Base-by-base conservation (phyloP, 2,113 vertebrate genomes). In the Phyllostomus discolor region DNA sequence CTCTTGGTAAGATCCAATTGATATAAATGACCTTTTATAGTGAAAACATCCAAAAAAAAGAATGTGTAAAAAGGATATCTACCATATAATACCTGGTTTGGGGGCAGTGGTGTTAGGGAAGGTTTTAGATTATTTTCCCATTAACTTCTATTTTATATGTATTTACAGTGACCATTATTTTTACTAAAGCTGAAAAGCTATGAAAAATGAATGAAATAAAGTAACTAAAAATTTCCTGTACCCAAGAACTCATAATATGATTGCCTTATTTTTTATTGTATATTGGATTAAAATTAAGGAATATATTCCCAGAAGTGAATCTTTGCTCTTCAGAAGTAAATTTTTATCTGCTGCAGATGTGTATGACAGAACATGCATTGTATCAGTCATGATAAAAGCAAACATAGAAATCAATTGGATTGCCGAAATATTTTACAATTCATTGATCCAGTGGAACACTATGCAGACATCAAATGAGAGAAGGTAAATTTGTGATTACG, bases 131-230 rank as follows among this genome's bases (percentile, higher is more conserved):
- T 86, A 80, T 69, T 86, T 88, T 85, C 31, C 24, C 52, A 91
- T 50, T 50, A 82, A 54, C 4, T 84, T 90, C 24, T 38, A 41
- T 84, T 76, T 91, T 96, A 67, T 70, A 92, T 52, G 48, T 91
- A 59, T 26, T 94, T 76, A 82, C 10, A 87, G 41, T 82, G 79
- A 22, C 26, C 24, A 17, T 52, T 91, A 66, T 82, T 97, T 96
- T 95, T 85, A 82, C 59, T 72, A 64, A 93, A 91, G 43, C 46
- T 93, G 43, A 86, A 82, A 93, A 97, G 48, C 33, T 93, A 20
- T 78, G 48, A 84, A 86, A 94, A 91, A 69, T 86, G 22, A 96
- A 88, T 96, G 94, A 97, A 96, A 86, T 80, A 69, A 79, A 26
- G 83, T 62, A 67, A 78, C 26, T 52, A n/a, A 87, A 79, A 59